Evolutionary conservation across 2,797 vertebrate species (phyloP).

Genomic region (Scleropages formosus): DNA sequence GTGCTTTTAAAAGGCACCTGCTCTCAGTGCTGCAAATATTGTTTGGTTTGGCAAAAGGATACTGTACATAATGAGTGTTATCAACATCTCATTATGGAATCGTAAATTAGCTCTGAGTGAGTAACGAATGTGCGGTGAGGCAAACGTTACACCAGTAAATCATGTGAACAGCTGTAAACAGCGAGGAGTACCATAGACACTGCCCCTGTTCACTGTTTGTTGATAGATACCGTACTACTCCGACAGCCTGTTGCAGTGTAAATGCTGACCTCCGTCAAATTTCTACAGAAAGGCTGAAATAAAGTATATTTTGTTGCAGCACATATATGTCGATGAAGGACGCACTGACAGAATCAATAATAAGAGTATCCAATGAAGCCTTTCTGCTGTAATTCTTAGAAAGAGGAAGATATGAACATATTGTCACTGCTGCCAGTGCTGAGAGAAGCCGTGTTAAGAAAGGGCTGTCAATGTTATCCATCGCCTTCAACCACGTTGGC

Average conservation of each 20-base stretch:
- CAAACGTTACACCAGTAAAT: slow-evolving; percentile 55
- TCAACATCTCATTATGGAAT: slow-evolving; percentile 60
- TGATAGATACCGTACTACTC: slow-evolving; percentile 8
- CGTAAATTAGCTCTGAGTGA: slow-evolving; percentile 56
- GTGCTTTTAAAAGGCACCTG: too few relatives aligned
- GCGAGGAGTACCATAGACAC: slow-evolving; percentile 24
- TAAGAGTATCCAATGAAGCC: too few relatives aligned
- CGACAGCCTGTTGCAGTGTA: slow-evolving; percentile 29
- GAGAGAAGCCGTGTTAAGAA: too few relatives aligned
- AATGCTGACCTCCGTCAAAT: slow-evolving; percentile 41
- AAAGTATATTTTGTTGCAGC: too few relatives aligned
- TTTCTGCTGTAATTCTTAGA: too few relatives aligned
- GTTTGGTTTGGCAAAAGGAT: slow-evolving; percentile 39
- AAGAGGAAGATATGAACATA: too few relatives aligned
- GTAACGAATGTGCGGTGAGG: slow-evolving; percentile 52
- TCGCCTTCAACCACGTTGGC: background rate
- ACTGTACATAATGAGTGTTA: slow-evolving; percentile 42
- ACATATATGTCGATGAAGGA: too few relatives aligned
- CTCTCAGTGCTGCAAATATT: too few relatives aligned
- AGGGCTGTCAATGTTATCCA: too few relatives aligned
- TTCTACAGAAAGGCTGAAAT: too few relatives aligned
- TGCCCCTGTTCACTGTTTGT: slow-evolving; percentile 43
- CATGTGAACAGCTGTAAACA: slow-evolving; percentile 48
- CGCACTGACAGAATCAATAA: too few relatives aligned
- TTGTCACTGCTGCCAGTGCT: too few relatives aligned